These are phyloP conservation scores for Drosophila pectinifera DNA, from an alignment of 1,140 invertebrate species.

Conservation along the genomic window DNA sequence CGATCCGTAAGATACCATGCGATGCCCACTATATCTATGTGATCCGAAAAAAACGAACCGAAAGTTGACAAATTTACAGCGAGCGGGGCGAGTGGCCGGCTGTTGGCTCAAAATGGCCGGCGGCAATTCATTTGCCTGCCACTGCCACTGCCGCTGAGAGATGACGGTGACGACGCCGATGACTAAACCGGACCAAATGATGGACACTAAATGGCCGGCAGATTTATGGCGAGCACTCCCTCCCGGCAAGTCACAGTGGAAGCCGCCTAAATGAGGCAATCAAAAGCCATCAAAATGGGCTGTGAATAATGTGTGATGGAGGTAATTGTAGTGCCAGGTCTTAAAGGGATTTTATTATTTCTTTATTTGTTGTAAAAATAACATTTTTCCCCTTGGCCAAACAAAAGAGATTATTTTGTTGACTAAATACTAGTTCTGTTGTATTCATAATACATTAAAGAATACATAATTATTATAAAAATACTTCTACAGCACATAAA, in stretches of 20 bases:
- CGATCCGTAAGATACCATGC: conserved; percentile 32
- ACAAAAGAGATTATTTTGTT: no score
- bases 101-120: conserved; percentile 68
- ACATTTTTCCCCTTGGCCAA: no score
- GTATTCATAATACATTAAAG: no score
- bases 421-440: no score
- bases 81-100: conserved; percentile 43
- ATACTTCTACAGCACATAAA: no score
- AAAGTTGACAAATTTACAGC: conserved; percentile 82
- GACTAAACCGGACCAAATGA: conserved; percentile 71
- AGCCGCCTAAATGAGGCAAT: conserved; percentile 8
- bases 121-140: conserved; percentile 75
- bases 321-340: no score
- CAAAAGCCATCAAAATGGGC: background rate
- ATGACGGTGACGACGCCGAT: conserved; percentile 58
- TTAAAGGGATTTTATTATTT: no score
- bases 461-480: no score
- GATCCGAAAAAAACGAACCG: conserved; percentile 50
- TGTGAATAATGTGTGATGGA: no score
- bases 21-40: conserved; percentile 13
- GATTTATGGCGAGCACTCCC: conserved; percentile 73
- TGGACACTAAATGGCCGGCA: conserved; percentile 78
- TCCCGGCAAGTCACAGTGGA: conserved; percentile 37
- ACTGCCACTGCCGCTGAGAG: conserved; percentile 17
- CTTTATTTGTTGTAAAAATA: no score